phyloP scores from a whole-genome alignment of 2,797 vertebrate genomes.

The Poeciliopsis presidionis region DNA sequence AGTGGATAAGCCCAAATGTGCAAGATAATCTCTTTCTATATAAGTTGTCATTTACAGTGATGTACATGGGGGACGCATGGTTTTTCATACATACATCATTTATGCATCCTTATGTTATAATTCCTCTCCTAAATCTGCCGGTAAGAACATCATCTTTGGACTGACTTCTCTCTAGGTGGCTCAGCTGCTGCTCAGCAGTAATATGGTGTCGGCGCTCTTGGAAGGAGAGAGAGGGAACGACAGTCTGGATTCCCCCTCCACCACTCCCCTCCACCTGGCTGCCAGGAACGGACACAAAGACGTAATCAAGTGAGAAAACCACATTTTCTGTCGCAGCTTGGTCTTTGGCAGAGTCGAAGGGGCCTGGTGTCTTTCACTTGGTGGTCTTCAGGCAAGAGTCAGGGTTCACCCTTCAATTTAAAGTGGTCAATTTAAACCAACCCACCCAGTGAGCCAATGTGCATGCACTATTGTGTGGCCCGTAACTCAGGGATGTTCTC shows the following conservation, averaged over 20 bases:
- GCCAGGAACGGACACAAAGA: slow-evolving; percentile 92
- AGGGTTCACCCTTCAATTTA: not conserved
- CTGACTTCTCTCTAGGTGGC: slow-evolving; percentile 81
- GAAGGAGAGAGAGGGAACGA: slow-evolving; percentile 86
- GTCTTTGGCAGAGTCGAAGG: not conserved
- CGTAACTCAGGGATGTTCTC: not conserved
- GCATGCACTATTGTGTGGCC: not conserved
- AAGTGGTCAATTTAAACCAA: not conserved
- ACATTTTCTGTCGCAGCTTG: not conserved
- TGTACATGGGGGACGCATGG: not conserved
- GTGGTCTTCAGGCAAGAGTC: not conserved
- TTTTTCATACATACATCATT: not conserved
- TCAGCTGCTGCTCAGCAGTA: slow-evolving; percentile 91
- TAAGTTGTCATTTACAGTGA: not conserved
- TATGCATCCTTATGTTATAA: slow-evolving; percentile 30
- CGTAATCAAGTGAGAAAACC: slow-evolving; percentile 85
- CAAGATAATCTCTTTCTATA: not conserved
- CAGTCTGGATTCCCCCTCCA: slow-evolving; percentile 84
- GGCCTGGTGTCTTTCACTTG: not conserved
- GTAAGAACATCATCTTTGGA: slow-evolving; percentile 1
- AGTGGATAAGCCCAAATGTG: slow-evolving; percentile 33
- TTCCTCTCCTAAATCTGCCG: slow-evolving; percentile 40
- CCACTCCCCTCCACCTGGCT: slow-evolving; percentile 90
- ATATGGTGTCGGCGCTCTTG: slow-evolving; percentile 87
- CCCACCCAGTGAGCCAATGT: not conserved